A percentile compares a stretch with the other conserved stretches of the same genome.
phyloP scores from a whole-genome alignment of 2,888 invertebrate genomes.

The Diaperis boleti region DNA sequence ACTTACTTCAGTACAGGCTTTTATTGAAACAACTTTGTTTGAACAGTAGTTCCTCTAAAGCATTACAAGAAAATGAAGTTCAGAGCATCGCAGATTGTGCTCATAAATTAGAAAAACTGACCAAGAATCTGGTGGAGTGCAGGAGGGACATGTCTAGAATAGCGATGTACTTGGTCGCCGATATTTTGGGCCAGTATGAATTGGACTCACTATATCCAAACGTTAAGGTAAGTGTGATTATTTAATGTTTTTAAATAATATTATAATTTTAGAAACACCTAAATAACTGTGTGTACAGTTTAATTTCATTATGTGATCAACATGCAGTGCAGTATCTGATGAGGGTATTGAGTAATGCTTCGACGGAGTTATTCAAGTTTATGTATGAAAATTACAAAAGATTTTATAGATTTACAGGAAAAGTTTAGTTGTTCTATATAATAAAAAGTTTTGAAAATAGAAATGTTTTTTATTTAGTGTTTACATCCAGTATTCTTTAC shows the following conservation, averaged over 20 bases:
- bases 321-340: constrained; percentile 66
- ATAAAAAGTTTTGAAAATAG: constrained; percentile 13
- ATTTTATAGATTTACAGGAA: constrained; percentile 68
- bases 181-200: constrained; percentile 67
- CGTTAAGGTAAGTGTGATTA: constrained; percentile 63
- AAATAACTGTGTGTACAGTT: constrained; percentile 65
- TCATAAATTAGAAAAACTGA: constrained; percentile 63
- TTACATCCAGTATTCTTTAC: not conserved
- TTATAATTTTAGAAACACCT: constrained; percentile 63
- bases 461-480: constrained; percentile 7
- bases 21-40: constrained; percentile 57
- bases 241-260: constrained; percentile 26
- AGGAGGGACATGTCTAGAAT: constrained; percentile 65
- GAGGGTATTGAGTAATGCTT: constrained; percentile 64
- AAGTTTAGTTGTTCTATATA: constrained; percentile 59
- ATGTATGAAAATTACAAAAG: constrained; percentile 66
- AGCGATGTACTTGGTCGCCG: constrained; percentile 66
- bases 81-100: constrained; percentile 59
- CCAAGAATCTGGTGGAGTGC: constrained; percentile 58
- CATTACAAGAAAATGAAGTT: constrained; percentile 42
- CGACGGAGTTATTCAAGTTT: constrained; percentile 67
- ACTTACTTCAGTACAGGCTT: constrained; percentile 60
- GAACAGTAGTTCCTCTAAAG: constrained; percentile 54
- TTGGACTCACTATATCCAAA: constrained; percentile 63
- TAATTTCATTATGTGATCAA: constrained; percentile 66